phyloP scores from a whole-genome alignment of 2,113 vertebrate genomes.

The Hepsetus odoe region DNA sequence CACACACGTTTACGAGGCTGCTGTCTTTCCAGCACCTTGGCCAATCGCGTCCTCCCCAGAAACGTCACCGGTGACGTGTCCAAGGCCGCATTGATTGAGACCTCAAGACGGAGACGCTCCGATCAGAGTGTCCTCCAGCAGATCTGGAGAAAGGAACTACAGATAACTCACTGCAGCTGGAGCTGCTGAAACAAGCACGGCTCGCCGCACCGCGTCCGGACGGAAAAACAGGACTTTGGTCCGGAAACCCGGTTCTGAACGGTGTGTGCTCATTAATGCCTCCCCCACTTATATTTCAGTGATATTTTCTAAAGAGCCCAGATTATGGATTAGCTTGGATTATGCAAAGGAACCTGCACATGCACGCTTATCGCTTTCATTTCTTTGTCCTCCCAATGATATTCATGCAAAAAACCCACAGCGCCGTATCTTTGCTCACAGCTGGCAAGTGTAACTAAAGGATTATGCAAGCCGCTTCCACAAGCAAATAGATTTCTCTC shows the following conservation, averaged over 20 bases:
- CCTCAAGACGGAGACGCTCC: conserved; percentile 13
- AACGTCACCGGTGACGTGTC: conserved; percentile 27
- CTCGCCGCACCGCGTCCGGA: too few relatives aligned
- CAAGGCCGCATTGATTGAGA: conserved; percentile 23
- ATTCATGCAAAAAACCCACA: conserved; percentile 80
- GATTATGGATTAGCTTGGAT: conserved; percentile 79
- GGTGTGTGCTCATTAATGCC: conserved; percentile 58
- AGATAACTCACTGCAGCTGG: background rate
- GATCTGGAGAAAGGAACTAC: background rate
- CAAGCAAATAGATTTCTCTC: conserved; percentile 84
- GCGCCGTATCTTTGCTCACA: conserved; percentile 90
- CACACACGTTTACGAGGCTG: background rate
- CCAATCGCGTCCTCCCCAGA: conserved; percentile 10
- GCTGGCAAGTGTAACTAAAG: conserved; percentile 91
- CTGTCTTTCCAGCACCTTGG: background rate
- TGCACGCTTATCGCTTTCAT: conserved; percentile 80
- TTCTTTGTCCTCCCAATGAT: conserved; percentile 82
- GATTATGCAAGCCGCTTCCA: conserved; percentile 88
- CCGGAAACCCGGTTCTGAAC: background rate
- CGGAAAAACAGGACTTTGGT: background rate
- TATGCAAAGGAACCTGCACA: conserved; percentile 75
- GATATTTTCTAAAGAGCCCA: conserved; percentile 68
- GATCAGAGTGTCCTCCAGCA: background rate
- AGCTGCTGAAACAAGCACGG: too few relatives aligned
- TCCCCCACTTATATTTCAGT: conserved; percentile 60